Conservation (phyloP, 2,113 vertebrate species). For the Setophaga coronata region DNA sequence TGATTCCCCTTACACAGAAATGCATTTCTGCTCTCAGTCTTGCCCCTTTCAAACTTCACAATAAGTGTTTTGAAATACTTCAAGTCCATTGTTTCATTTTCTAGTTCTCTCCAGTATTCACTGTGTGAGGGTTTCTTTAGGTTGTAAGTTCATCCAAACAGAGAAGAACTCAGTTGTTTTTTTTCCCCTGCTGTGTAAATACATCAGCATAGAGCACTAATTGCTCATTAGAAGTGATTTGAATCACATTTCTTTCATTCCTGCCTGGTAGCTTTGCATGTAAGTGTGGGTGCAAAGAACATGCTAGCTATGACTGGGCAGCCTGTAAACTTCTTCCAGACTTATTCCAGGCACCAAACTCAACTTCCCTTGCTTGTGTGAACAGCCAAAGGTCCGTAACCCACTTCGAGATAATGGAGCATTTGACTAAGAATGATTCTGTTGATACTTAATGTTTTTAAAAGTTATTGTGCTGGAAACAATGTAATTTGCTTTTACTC, state of each 20-base stretch:
- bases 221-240: not conserved
- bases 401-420: constrained; percentile 25
- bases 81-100: not conserved
- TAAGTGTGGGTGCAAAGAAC: not conserved
- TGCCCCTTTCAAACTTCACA: not conserved
- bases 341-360: constrained; percentile 3
- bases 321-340: not conserved
- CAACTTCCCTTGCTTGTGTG: not conserved
- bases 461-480: constrained; percentile 63
- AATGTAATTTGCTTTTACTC: constrained; percentile 57
- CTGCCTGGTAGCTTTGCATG: not conserved
- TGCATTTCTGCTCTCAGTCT: not conserved
- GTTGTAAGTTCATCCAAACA: not conserved
- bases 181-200: not conserved
- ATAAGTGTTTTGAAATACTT: not conserved
- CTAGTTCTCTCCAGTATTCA: not conserved
- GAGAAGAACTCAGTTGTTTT: not conserved
- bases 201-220: not conserved
- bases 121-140: not conserved
- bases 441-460: constrained; percentile 20
- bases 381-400: not conserved
- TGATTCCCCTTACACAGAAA: not conserved
- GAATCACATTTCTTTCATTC: not conserved
- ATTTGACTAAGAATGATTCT: constrained; percentile 28
- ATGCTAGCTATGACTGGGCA: not conserved